Evolutionary conservation across 2,888 invertebrate genomes (phyloP).

Genomic region (Agriotes lineatus): DNA sequence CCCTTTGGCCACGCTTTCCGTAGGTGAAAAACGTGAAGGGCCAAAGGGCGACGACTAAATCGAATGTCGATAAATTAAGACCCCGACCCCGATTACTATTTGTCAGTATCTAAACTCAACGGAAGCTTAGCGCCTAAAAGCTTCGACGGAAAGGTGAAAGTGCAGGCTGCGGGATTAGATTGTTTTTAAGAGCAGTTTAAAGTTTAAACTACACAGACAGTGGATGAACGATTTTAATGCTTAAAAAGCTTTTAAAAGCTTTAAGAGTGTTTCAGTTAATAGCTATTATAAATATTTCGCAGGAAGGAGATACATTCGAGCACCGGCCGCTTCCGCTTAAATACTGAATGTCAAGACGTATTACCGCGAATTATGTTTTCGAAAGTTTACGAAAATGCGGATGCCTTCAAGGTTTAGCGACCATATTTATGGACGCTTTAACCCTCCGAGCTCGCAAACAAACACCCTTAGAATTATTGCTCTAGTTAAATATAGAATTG

Average conservation of each 20-base stretch:
- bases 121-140: constrained; percentile 58
- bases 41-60: constrained; percentile 39
- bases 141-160: constrained; percentile 55
- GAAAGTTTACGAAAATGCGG: constrained; percentile 37
- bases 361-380: constrained; percentile 43
- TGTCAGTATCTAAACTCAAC: constrained; percentile 59
- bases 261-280: constrained; percentile 44
- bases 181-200: constrained; percentile 54
- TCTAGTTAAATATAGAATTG: no score
- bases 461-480: constrained; percentile 7
- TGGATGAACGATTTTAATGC: constrained; percentile 55
- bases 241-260: constrained; percentile 56
- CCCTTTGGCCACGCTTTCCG: constrained; percentile 19
- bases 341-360: constrained; percentile 44
- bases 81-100: constrained; percentile 53
- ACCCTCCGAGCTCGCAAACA: constrained; percentile 2
- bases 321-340: constrained; percentile 41
- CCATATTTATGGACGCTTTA: constrained; percentile 36
- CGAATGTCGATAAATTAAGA: constrained; percentile 44
- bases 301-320: constrained; percentile 40
- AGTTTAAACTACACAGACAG: constrained; percentile 49
- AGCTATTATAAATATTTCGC: constrained; percentile 44
- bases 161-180: constrained; percentile 57
- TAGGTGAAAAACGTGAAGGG: constrained; percentile 34
- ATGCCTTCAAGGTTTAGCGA: constrained; percentile 35